These are phyloP conservation scores for Ornithorhynchus anatinus DNA, from an alignment of 2,113 vertebrate genomes.

Conservation along the genomic window DNA sequence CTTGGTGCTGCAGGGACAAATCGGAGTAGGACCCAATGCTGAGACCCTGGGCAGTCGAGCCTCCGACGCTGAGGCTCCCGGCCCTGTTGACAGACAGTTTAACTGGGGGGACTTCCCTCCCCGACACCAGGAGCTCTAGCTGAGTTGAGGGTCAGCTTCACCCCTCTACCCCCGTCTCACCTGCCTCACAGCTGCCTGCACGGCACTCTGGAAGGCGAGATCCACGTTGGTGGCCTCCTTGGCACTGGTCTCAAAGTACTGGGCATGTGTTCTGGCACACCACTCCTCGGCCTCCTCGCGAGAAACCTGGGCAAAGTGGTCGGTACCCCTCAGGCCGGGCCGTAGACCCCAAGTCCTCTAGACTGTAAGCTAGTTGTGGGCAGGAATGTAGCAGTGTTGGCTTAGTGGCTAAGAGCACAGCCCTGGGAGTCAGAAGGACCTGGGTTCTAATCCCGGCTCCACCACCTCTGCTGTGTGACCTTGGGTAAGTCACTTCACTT, in stretches of 20 bases:
- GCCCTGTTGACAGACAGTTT: background rate
- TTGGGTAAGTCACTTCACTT: too few species aligned
- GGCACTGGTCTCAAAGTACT: conserved; percentile 66
- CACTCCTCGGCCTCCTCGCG: conserved; percentile 35
- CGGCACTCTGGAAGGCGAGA: conserved; percentile 44
- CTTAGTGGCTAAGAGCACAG: too few species aligned
- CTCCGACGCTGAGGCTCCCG: background rate
- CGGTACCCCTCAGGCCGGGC: too few species aligned
- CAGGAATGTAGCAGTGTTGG: too few species aligned
- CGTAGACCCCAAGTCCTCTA: too few species aligned
- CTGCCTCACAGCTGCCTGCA: conserved; percentile 34
- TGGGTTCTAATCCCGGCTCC: too few species aligned
- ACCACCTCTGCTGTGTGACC: too few species aligned
- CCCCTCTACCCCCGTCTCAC: conserved; percentile 50
- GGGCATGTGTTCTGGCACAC: conserved; percentile 39
- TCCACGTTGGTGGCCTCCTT: conserved; percentile 54
- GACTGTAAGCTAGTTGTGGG: too few species aligned
- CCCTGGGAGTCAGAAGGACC: too few species aligned
- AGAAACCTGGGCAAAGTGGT: conserved; percentile 39
- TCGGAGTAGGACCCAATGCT: background rate
- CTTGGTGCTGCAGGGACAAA: background rate
- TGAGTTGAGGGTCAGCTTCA: too few species aligned
- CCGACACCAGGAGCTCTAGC: background rate
- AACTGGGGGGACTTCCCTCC: background rate
- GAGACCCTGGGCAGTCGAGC: too few species aligned